phyloP scores from a whole-genome alignment of 2,888 invertebrate species.

The Lasiommata megera region DNA sequence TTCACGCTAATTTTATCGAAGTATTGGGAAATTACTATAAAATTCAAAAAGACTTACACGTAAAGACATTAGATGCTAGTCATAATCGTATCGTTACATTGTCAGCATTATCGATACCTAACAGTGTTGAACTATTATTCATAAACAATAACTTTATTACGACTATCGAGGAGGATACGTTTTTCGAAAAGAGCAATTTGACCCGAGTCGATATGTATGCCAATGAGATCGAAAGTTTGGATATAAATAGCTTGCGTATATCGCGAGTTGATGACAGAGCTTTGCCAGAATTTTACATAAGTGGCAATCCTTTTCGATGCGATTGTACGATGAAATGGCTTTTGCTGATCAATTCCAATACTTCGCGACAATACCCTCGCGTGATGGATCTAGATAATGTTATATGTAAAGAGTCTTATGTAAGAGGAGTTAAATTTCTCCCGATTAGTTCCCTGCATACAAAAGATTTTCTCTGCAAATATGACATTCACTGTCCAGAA shows the following conservation, averaged over 20 bases:
- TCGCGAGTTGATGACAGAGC: constrained; percentile 86
- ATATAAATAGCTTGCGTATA: constrained; percentile 89
- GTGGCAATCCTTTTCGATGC: constrained; percentile 96
- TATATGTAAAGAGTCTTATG: constrained; percentile 92
- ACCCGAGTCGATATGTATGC: constrained; percentile 95
- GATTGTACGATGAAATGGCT: constrained; percentile 98
- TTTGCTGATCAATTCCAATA: constrained; percentile 92
- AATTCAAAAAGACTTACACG: constrained; percentile 88
- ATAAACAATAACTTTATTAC: constrained; percentile 94
- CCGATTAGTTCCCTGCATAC: constrained; percentile 88
- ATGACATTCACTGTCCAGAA: constrained; percentile 94
- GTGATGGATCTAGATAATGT: constrained; percentile 94
- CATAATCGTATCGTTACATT: constrained; percentile 92
- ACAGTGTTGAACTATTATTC: constrained; percentile 92
- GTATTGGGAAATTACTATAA: constrained; percentile 93
- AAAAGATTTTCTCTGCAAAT: constrained; percentile 94
- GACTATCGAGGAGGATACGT: constrained; percentile 90
- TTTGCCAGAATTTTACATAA: constrained; percentile 94
- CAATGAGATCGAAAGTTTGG: constrained; percentile 91
- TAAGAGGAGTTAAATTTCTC: constrained; percentile 89
- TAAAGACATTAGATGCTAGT: constrained; percentile 93
- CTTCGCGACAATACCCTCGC: constrained; percentile 89
- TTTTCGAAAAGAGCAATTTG: constrained; percentile 90
- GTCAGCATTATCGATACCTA: constrained; percentile 90
- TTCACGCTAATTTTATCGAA: constrained; percentile 94